These are phyloP conservation scores for Junco hyemalis DNA, from an alignment of 2,113 vertebrate genomes.

Conservation along the genomic window DNA sequence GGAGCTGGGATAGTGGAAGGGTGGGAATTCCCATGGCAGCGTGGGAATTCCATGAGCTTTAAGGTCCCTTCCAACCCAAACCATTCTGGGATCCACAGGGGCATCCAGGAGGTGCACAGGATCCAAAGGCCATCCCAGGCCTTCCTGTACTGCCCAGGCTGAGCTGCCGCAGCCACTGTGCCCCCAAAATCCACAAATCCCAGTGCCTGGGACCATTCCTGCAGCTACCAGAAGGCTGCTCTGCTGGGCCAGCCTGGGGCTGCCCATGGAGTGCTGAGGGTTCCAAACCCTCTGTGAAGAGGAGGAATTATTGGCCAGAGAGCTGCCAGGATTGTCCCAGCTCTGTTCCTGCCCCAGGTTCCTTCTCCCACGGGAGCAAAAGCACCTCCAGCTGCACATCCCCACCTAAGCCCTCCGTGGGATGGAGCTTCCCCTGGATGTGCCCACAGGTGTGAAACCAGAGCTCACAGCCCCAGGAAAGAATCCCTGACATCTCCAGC, in stretches of 20 bases:
- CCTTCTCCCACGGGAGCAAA: neutral
- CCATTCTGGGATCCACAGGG: neutral
- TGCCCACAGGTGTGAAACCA: neutral
- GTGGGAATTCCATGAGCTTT: neutral
- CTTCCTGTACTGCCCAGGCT: neutral
- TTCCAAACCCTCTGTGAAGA: neutral
- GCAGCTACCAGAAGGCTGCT: neutral
- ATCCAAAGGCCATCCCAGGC: neutral
- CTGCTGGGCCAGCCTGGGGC: neutral
- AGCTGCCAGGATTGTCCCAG: neutral
- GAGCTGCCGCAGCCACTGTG: neutral
- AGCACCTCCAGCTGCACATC: rapidly evolving
- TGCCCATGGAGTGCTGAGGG: neutral
- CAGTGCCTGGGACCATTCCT: rapidly evolving
- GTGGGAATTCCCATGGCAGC: too few relatives aligned
- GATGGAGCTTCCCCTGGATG: neutral
- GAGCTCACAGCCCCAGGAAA: rapidly evolving
- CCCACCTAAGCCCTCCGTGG: rapidly evolving
- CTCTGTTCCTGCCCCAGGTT: neutral
- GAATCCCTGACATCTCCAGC: neutral
- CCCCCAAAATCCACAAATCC: neutral
- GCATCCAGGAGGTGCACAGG: rapidly evolving
- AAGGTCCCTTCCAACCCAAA: neutral
- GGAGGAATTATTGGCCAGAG: neutral
- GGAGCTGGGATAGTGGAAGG: neutral